Conservation (phyloP, 2,797 vertebrate genomes). For the Valencia hispanica region DNA sequence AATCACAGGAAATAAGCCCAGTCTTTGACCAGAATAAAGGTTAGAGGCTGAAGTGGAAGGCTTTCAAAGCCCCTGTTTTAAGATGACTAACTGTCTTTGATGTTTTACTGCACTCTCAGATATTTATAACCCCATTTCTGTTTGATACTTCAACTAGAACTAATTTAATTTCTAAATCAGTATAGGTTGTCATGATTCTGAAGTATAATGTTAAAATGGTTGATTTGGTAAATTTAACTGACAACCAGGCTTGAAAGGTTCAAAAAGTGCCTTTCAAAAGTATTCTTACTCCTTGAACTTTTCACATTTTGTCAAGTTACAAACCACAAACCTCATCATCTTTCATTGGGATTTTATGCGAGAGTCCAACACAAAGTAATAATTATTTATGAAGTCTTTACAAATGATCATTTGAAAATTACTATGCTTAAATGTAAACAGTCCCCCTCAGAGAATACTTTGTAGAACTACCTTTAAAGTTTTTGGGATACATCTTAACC, state of each 20-base stretch:
- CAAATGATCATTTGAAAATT: no score
- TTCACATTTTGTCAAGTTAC: not conserved
- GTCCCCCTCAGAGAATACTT: no score
- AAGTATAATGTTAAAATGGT: slow-evolving; percentile 5
- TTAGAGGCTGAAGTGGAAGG: slow-evolving; percentile 4
- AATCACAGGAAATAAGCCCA: slow-evolving; percentile 1
- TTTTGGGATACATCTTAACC: no score
- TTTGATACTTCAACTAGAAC: not conserved
- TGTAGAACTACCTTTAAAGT: no score
- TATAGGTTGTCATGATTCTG: not conserved
- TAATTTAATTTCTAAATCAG: not conserved
- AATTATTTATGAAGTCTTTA: not conserved
- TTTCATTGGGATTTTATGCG: not conserved
- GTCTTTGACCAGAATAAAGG: slow-evolving; percentile 10
- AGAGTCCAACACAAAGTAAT: not conserved
- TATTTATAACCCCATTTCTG: not conserved
- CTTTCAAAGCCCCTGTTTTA: slow-evolving; percentile 4
- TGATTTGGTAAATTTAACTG: not conserved
- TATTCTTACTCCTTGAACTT: not conserved
- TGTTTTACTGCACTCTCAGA: slow-evolving; percentile 11
- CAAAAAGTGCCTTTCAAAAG: not conserved
- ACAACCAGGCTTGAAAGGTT: slow-evolving; percentile 1
- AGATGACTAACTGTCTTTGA: not conserved
- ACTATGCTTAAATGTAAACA: no score
- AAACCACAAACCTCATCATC: not conserved